Conservation (phyloP, 2,888 invertebrate species). For the Limnephilus auricula region DNA sequence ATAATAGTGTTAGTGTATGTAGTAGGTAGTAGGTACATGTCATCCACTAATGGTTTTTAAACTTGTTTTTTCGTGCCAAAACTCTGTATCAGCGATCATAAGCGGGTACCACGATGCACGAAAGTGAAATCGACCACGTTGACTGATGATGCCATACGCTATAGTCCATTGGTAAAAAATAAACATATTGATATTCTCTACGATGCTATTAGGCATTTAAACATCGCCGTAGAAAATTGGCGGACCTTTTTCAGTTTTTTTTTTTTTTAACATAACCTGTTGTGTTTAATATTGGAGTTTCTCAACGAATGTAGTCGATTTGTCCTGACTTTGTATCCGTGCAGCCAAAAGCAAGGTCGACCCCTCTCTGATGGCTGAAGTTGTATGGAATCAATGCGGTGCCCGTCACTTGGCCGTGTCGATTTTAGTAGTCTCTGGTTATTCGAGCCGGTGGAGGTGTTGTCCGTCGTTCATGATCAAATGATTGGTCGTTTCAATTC, state of each 20-base stretch:
- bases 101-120: slow-evolving; percentile 11
- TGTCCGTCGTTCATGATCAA: background rate
- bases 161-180: slow-evolving; percentile 26
- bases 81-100: background rate
- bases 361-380: slow-evolving; percentile 30
- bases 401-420: slow-evolving; percentile 20
- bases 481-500: background rate
- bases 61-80: background rate
- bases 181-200: background rate
- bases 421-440: slow-evolving; percentile 26
- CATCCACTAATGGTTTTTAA: background rate
- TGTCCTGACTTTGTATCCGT: slow-evolving; percentile 38
- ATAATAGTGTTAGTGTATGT: too few species aligned
- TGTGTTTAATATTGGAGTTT: slow-evolving; percentile 15
- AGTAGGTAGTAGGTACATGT: background rate
- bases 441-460: slow-evolving; percentile 17
- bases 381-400: slow-evolving; percentile 7
- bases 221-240: background rate
- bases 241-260: background rate
- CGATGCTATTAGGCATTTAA: background rate
- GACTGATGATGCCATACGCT: slow-evolving; percentile 41
- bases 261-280: slow-evolving; percentile 33
- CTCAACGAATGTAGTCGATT: slow-evolving; percentile 3
- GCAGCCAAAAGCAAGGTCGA: slow-evolving; percentile 46
- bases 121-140: slow-evolving; percentile 51